Base-by-base conservation (phyloP, 2,888 invertebrate species). In the Ephialtes manifestator region DNA sequence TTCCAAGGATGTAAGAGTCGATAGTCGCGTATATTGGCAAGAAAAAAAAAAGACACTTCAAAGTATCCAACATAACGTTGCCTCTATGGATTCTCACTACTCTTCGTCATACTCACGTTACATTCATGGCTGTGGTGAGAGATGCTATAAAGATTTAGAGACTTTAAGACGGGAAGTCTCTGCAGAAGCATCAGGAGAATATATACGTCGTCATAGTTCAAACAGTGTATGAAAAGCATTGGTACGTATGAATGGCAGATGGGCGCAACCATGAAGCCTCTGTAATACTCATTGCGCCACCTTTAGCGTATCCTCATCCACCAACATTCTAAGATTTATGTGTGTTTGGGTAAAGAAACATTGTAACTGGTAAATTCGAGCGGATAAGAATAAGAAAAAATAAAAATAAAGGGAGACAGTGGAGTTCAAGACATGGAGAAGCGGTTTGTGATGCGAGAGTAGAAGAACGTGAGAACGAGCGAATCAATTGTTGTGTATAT, bases 141-240 rank as follows among this genome's bases (percentile, higher is more conserved):
- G 68, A 78, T 60, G 68, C 78, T 31, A 53, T 70, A 81, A 81
- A 81, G 55, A 81, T 75, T 58, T 58, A 55, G 72, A 75, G 74
- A 68, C 68, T 48, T 11, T 39, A 53, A 68, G 68, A 51, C 74
- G 55, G 68, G 67, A 48, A 81, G 80, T 53, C 53, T 18, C 55
- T n/a, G n/a, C 35, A 53, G 31, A 46, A 51, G 48, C 48, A 75
- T 35, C 72, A 31, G 20, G n/a, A 68, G 65, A 46, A 24, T 68
- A 46, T 58, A 53, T 48, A 20, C 68, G 43, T 78, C 68, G 74
- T 75, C 74, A 58, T 48, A 58, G 72, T 81, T 75, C 58, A 75
- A 81, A 67, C 58, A 75, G 74, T 51, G 31, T 65, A 53, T 75
- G 75, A 75, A 75, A 65, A 55, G 46, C 67, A 39, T 11, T 48